Evolutionary conservation across 2,888 invertebrate genomes (phyloP).

Genomic region (Thysanoteuthis rhombus): DNA sequence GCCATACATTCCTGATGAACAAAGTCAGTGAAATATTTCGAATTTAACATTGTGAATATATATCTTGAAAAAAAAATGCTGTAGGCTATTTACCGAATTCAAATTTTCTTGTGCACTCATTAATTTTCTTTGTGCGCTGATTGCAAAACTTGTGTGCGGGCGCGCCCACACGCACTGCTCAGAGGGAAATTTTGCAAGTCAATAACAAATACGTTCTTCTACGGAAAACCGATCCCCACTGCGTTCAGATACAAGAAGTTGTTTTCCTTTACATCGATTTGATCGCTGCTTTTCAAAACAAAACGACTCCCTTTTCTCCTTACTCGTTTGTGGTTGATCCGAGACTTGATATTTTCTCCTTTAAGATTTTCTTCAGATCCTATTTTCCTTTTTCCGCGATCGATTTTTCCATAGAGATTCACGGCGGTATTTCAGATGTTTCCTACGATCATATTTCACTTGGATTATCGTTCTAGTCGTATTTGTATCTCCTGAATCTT

Average conservation of each 20-base stretch:
- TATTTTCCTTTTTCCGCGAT: not conserved
- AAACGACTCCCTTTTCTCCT: not conserved
- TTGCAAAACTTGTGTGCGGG: too few relatives aligned
- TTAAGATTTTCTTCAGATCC: not conserved
- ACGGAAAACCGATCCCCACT: too few relatives aligned
- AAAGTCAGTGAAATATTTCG: too few relatives aligned
- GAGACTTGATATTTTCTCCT: not conserved
- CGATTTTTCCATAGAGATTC: not conserved
- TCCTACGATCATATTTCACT: not conserved
- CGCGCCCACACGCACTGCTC: too few relatives aligned
- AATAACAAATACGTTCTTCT: too few relatives aligned
- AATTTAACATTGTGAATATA: too few relatives aligned
- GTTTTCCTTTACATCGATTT: not conserved
- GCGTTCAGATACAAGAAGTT: not conserved
- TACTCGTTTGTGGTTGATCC: not conserved
- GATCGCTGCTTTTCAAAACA: not conserved
- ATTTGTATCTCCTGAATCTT: not conserved
- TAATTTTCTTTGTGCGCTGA: too few relatives aligned
- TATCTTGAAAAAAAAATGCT: too few relatives aligned
- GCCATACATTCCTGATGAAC: too few relatives aligned
- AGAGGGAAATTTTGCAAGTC: not conserved
- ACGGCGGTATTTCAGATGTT: not conserved
- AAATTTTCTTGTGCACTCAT: too few relatives aligned
- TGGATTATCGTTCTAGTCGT: not conserved
- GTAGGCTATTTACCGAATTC: too few relatives aligned